These are phyloP conservation scores for Scrobipalpa atriplicella DNA, from an alignment of 2,888 invertebrate genomes.

Conservation along the genomic window DNA sequence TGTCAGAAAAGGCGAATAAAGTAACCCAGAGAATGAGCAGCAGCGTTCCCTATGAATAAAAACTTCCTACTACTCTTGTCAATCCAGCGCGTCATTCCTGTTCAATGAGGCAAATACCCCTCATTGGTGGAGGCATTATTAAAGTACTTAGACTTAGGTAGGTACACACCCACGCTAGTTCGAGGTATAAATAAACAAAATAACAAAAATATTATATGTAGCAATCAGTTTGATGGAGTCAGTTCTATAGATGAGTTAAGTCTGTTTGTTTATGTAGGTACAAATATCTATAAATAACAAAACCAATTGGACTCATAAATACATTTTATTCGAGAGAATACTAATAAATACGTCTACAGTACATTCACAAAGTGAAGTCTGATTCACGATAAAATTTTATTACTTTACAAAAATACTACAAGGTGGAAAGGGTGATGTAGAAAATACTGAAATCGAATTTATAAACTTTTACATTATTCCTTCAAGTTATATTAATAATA, in stretches of 20 bases:
- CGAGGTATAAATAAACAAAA: no score
- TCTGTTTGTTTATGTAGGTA: not conserved
- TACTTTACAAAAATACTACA: constrained; percentile 21
- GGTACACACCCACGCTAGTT: no score
- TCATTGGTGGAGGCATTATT: no score
- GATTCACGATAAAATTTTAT: not conserved
- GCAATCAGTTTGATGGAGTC: not conserved
- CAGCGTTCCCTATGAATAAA: no score
- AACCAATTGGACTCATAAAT: constrained; percentile 1
- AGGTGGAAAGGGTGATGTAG: constrained; percentile 13
- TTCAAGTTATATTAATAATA: not conserved
- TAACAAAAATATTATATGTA: not conserved
- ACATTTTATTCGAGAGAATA: constrained; percentile 11
- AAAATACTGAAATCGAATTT: not conserved
- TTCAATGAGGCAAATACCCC: no score
- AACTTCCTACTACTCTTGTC: no score
- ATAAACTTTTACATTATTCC: not conserved
- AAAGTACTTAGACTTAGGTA: no score
- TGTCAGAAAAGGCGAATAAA: no score
- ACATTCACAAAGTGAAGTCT: constrained; percentile 1
- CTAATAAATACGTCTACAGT: constrained; percentile 9
- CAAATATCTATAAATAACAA: not conserved
- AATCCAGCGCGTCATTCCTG: no score
- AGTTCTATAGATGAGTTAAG: not conserved
- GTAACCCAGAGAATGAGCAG: no score